Evolutionary conservation across 2,113 vertebrate species (phyloP).

Genomic region (Dipodomys spectabilis): DNA sequence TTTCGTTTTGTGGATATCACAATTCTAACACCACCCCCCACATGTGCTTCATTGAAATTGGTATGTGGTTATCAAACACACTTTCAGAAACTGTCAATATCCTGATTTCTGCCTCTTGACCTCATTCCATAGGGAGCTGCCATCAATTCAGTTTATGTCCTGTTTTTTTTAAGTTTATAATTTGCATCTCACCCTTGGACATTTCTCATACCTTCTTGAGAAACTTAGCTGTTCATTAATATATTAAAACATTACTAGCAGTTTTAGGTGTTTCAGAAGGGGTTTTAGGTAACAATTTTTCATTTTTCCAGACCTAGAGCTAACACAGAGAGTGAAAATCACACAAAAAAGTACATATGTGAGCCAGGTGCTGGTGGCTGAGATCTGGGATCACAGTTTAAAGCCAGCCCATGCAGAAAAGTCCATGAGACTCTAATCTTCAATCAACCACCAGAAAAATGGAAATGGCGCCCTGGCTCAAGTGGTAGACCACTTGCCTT

Average conservation of each 20-base stretch:
- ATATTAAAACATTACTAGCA: background rate
- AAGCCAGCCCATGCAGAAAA: too few relatives aligned
- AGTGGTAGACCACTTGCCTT: too few relatives aligned
- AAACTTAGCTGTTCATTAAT: background rate
- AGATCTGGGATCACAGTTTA: too few relatives aligned
- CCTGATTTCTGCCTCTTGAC: background rate
- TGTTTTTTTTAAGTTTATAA: background rate
- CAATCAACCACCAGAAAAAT: too few relatives aligned
- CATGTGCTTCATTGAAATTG: background rate
- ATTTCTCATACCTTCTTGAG: background rate
- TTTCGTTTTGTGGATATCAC: background rate
- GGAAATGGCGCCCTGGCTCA: too few relatives aligned
- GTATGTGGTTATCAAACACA: slow-evolving; percentile 2
- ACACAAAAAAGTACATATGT: background rate
- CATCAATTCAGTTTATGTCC: background rate
- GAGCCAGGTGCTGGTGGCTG: too few relatives aligned
- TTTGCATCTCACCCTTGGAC: background rate
- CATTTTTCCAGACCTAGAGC: background rate
- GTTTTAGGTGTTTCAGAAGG: background rate
- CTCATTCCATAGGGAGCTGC: background rate
- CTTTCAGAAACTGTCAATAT: background rate
- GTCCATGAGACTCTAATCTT: too few relatives aligned
- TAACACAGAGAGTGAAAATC: background rate
- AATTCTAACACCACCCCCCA: background rate
- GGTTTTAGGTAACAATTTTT: background rate